Conservation (phyloP, 2,797 vertebrate species). For the Danio choprae region DNA sequence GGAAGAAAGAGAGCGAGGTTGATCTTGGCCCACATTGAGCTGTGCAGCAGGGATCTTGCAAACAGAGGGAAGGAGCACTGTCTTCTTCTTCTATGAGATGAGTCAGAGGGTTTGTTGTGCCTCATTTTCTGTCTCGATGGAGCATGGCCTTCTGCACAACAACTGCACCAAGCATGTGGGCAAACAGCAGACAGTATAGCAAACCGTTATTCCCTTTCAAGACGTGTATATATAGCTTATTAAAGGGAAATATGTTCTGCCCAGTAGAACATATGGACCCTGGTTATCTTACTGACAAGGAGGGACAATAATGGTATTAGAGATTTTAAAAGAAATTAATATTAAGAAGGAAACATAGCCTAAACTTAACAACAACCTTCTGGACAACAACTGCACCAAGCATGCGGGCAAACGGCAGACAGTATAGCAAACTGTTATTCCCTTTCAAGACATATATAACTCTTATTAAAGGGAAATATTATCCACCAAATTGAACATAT, state of each 20-base stretch:
- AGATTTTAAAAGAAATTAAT: too few species aligned
- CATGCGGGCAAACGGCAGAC: slow-evolving; percentile 27
- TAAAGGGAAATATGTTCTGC: neutral
- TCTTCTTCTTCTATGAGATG: slow-evolving; percentile 55
- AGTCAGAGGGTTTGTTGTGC: slow-evolving; percentile 60
- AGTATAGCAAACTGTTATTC: slow-evolving; percentile 19
- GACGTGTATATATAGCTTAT: neutral
- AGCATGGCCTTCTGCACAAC: slow-evolving; percentile 59
- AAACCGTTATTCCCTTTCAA: slow-evolving; percentile 5
- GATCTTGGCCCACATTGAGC: slow-evolving; percentile 48
- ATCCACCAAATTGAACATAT: neutral
- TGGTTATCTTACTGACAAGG: too few species aligned
- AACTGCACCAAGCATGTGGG: slow-evolving; percentile 38
- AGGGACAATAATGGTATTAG: too few species aligned
- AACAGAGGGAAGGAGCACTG: slow-evolving; percentile 31
- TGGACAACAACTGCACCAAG: slow-evolving; percentile 49
- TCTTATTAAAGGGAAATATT: neutral
- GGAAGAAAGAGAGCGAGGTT: slow-evolving; percentile 33
- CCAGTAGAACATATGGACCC: neutral
- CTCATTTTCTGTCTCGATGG: slow-evolving; percentile 61
- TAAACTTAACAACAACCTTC: too few species aligned
- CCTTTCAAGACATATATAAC: neutral
- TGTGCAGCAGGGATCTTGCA: slow-evolving; percentile 27
- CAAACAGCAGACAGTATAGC: slow-evolving; percentile 31
- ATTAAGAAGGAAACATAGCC: too few species aligned